Evolutionary conservation across 2,888 invertebrate genomes (phyloP).

Genomic region (Acrobasis suavella): DNA sequence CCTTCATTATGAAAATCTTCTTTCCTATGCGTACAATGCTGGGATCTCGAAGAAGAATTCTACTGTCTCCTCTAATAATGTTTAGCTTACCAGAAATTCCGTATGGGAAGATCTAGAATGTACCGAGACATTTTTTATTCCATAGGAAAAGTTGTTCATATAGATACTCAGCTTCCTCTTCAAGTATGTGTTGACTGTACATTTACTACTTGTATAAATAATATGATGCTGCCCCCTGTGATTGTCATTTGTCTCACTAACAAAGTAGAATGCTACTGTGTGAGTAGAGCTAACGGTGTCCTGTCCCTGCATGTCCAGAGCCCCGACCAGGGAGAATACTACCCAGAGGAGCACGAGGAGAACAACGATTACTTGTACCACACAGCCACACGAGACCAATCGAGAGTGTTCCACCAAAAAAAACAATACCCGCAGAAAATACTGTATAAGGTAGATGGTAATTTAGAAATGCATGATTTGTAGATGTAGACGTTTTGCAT

Average conservation of each 20-base stretch:
- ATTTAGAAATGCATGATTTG: constrained; percentile 30
- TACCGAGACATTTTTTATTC: too few relatives aligned
- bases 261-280: constrained; percentile 47
- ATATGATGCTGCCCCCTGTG: constrained; percentile 4
- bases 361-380: constrained; percentile 80
- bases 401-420: constrained; percentile 76
- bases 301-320: constrained; percentile 66
- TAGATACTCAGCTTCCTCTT: too few relatives aligned
- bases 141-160: too few relatives aligned
- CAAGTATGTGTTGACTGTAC: background rate
- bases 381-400: constrained; percentile 75
- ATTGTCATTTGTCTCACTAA: constrained; percentile 27
- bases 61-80: too few relatives aligned
- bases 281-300: constrained; percentile 65
- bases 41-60: too few relatives aligned
- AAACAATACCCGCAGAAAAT: constrained; percentile 80
- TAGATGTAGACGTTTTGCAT: constrained; percentile 9
- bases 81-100: too few relatives aligned
- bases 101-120: too few relatives aligned
- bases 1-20: too few relatives aligned
- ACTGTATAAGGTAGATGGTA: constrained; percentile 72
- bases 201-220: background rate
- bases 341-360: constrained; percentile 74
- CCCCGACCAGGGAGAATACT: constrained; percentile 67
- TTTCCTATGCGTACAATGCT: too few relatives aligned